Base-by-base conservation (phyloP, 2,888 invertebrate genomes). In the Poecilobothrus nobilitatus region DNA sequence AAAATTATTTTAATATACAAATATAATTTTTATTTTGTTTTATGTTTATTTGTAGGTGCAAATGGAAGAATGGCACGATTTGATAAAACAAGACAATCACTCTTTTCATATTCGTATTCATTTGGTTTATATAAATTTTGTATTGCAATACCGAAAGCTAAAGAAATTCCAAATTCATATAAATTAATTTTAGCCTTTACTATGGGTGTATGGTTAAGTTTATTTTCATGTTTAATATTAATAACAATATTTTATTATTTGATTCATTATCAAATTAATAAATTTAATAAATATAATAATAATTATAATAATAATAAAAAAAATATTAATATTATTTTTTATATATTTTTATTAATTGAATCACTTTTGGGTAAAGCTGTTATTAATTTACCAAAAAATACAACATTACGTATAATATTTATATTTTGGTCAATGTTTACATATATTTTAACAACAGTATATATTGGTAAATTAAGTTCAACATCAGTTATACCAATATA, bases 341-440 rank as follows among this genome's bases (percentile, higher is more conserved):
- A 15, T 18, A 53, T 53, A 18, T 18, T n/a, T 2, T 12, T 53
- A 12, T 53, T 53, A 53, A 18, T 53, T 53, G 53, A 53, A 53
- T 18, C 53, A 6, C 15, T 53, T 18, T 12, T 53, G 1, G n/a
- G 53, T 2, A 53, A 53, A 53, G 1, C 53, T 53, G 53, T 53
- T 53, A 15, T 12, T 53, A 53, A 5, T 6, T 9, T 53, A 53
- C 53, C 53, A 12, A 53, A 1, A 53, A 53, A 53, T 53, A 53
- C 53, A 53, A 53, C 53, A 18, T 53, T 53, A 53, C 15, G 53
- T 12, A 15, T 53, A 53, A 53, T 53, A 18, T 53, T 53, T 53
- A 53, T 53, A 18, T 53, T 53, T 53, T 53, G 53, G 53, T 53
- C 53, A 53, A 53, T 53, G 15, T 53, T 53, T n/a, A 53, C 53